Evolutionary conservation across 2,113 vertebrate species (phyloP).

Genomic region (Naja naja): DNA sequence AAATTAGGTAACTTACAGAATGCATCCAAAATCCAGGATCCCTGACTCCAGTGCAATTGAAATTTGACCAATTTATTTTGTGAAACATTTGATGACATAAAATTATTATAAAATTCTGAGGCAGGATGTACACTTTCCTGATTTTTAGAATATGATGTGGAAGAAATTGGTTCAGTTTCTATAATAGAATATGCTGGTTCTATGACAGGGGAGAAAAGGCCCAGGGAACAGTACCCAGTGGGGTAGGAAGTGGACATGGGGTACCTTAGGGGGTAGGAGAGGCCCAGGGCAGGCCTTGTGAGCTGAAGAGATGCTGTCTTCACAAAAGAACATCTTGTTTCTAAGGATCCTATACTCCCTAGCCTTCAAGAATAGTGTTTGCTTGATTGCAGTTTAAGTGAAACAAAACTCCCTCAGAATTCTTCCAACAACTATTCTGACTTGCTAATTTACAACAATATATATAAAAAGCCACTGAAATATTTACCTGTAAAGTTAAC

Average conservation of each 20-base stretch:
- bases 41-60: background rate
- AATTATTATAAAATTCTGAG: background rate
- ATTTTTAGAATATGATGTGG: background rate
- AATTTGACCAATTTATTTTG: background rate
- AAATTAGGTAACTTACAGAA: background rate
- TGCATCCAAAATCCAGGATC: background rate
- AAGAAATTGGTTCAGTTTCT: background rate
- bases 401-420: background rate
- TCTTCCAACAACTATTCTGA: background rate
- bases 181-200: background rate
- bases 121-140: background rate
- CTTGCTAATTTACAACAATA: background rate
- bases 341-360: background rate
- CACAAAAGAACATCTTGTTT: background rate
- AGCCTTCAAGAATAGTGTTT: background rate
- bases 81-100: background rate
- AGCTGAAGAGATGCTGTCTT: background rate
- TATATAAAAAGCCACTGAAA: background rate
- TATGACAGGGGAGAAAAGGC: background rate
- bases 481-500: constrained; percentile 82
- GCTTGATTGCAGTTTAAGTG: background rate
- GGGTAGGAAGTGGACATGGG: background rate
- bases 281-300: background rate
- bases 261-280: background rate
- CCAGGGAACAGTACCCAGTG: background rate